Base-by-base conservation (phyloP, 2,888 invertebrate species). In the Orthosia cruda region DNA sequence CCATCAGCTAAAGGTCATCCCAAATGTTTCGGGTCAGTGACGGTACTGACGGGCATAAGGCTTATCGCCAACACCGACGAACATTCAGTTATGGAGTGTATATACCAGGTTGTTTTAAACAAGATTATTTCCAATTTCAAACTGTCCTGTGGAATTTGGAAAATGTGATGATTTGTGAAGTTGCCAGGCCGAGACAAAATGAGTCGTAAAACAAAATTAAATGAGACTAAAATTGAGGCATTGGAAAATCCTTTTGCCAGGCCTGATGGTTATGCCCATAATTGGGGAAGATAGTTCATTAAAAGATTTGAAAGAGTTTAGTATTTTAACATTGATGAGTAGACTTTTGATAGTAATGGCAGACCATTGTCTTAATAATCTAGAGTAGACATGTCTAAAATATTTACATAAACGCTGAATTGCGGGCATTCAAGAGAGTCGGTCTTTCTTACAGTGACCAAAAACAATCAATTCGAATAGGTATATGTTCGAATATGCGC, bases 1-100 rank as follows among this genome's bases (percentile, higher is more conserved):
- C 65, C 77, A 81, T 77, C 68, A 81, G 72, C 58, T 69, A 81
- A 81, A 81, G 81, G 81, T 77, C 80, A 81, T 62, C 54, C 52
- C 45, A 65, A 76, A 81, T 71, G 65, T 77, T 81, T 67, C 65
- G 62, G 77, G 77, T 71, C 81, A 76, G 52, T 69, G 67, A 65
- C 65, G 68, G 81, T 77, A 76, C 49, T 69, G 67, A 65, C 65
- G 68, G 81, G 67, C 63, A 55, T 50, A 74, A 67, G 47, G 67
- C 67, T 78, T 79, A 78, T 72, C 72, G 66, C 20, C 20, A 15
- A 50, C 65, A 11, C 20, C n/a, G 9, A 26, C 62, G 26, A 66
- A 49, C 40, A 63, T 55, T 40, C 57, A 61, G 73, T 50, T 73
- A 73, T 45, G 54, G 49, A 55, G 59, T 55, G 40, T 54, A 54